A percentile compares a stretch with the other conserved stretches of the same genome.
Evolutionary conservation across 2,888 invertebrate species (phyloP).

Genomic region (Caenorhabditis sp.): DNA sequence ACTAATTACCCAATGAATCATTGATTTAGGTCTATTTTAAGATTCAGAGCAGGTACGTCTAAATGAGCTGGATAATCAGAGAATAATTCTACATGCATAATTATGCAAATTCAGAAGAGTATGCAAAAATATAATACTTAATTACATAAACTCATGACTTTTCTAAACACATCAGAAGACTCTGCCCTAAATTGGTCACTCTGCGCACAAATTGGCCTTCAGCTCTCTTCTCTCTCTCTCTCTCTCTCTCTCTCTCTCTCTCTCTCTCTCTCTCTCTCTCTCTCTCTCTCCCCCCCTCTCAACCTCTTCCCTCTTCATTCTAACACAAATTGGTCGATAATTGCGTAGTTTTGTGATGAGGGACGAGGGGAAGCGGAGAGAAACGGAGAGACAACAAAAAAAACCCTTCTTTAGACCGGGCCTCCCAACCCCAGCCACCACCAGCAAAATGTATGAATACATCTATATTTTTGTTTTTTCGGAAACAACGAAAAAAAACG

Average conservation of each 20-base stretch:
- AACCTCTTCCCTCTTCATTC: background rate
- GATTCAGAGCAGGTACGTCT: too few relatives aligned
- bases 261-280: background rate
- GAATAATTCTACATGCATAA: too few relatives aligned
- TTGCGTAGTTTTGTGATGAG: slow-evolving; percentile 22
- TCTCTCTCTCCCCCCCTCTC: background rate
- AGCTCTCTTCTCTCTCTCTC: background rate
- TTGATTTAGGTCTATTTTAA: too few relatives aligned
- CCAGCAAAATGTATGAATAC: slow-evolving; percentile 33
- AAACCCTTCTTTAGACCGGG: background rate
- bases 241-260: background rate
- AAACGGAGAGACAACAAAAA: slow-evolving; percentile 8
- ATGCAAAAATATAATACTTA: too few relatives aligned
- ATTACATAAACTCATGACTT: too few relatives aligned
- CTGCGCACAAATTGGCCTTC: background rate
- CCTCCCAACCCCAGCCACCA: background rate
- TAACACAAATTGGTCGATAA: slow-evolving; percentile 41
- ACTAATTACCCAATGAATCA: too few relatives aligned
- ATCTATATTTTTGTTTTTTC: slow-evolving; percentile 22
- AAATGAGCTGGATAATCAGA: too few relatives aligned
- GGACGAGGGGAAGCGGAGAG: background rate
- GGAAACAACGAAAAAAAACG: slow-evolving; percentile 10
- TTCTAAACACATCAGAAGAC: background rate
- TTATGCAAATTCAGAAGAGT: too few relatives aligned
- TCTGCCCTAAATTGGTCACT: background rate